Conservation (phyloP, 2,888 invertebrate genomes). For the Cristatella mucedo region DNA sequence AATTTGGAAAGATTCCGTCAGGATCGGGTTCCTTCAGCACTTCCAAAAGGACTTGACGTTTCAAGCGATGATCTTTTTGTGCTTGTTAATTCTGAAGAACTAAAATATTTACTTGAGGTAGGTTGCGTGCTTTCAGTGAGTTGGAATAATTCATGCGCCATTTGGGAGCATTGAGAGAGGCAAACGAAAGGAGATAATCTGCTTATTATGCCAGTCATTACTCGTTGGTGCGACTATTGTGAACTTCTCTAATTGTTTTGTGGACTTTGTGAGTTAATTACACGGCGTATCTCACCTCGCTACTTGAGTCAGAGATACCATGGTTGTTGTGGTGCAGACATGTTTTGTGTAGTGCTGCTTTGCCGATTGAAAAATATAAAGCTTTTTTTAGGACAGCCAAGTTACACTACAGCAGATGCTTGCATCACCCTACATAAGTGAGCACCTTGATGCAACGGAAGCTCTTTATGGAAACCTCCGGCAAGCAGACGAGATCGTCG, state of each 20-base stretch:
- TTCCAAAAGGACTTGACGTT: slow-evolving; percentile 21
- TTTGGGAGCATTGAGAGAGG: too few species aligned
- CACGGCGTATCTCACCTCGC: too few species aligned
- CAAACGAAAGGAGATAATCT: too few species aligned
- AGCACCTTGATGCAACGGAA: slow-evolving; percentile 23
- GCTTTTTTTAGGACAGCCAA: slow-evolving; percentile 21
- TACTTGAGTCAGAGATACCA: too few species aligned
- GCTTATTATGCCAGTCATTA: too few species aligned
- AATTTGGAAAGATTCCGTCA: slow-evolving; percentile 22
- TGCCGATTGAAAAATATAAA: not conserved
- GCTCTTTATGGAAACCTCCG: slow-evolving; percentile 23
- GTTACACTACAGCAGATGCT: slow-evolving; percentile 23
- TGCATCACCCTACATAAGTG: slow-evolving; percentile 28
- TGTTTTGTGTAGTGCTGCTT: not conserved
- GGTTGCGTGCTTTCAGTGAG: too few species aligned
- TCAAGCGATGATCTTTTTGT: slow-evolving; percentile 27
- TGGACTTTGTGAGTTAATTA: too few species aligned
- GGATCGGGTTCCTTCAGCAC: too few species aligned
- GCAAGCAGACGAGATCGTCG: slow-evolving; percentile 31
- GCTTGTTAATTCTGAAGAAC: slow-evolving; percentile 30
- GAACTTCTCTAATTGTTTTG: too few species aligned
- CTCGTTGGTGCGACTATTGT: too few species aligned
- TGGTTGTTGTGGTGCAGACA: too few species aligned
- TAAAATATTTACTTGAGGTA: slow-evolving; percentile 34
- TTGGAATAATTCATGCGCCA: too few species aligned